These are phyloP conservation scores for Cyphomyrus plagiostoma DNA, from an alignment of 2,113 vertebrate genomes.

Conservation along the genomic window DNA sequence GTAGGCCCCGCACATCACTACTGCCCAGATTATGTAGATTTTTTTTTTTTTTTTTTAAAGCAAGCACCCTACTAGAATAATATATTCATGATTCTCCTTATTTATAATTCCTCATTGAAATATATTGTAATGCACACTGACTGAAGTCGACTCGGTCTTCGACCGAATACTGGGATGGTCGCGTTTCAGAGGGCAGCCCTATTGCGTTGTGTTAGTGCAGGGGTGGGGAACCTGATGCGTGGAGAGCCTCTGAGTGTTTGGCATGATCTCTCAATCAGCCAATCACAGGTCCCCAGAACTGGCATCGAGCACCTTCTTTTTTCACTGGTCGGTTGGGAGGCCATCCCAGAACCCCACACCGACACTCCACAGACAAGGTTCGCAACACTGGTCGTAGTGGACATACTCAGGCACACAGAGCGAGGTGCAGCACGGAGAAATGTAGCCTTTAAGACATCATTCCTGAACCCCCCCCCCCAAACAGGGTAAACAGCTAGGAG, in stretches of 20 bases:
- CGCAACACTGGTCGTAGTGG: not conserved
- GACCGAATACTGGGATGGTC: not conserved
- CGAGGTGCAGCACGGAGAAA: not conserved
- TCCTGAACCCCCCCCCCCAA: not conserved
- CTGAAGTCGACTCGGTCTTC: too few species aligned
- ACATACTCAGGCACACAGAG: not conserved
- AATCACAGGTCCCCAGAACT: not conserved
- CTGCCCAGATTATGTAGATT: not conserved
- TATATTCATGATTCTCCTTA: not conserved
- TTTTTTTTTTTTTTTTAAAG: not conserved
- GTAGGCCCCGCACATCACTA: not conserved
- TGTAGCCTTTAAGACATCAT: not conserved
- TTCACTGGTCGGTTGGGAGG: too few species aligned
- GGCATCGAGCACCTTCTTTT: not conserved
- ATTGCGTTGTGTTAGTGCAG: too few species aligned
- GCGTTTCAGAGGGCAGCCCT: not conserved
- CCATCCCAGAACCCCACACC: not conserved
- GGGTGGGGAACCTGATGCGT: not conserved
- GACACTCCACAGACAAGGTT: too few species aligned
- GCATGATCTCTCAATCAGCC: not conserved
- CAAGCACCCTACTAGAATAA: not conserved
- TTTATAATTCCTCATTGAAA: not conserved
- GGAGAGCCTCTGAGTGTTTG: not conserved
- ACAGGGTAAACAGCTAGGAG: not conserved
- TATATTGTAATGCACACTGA: not conserved